Base-by-base conservation (phyloP, 2,797 vertebrate species). In the Vireo griseus region DNA sequence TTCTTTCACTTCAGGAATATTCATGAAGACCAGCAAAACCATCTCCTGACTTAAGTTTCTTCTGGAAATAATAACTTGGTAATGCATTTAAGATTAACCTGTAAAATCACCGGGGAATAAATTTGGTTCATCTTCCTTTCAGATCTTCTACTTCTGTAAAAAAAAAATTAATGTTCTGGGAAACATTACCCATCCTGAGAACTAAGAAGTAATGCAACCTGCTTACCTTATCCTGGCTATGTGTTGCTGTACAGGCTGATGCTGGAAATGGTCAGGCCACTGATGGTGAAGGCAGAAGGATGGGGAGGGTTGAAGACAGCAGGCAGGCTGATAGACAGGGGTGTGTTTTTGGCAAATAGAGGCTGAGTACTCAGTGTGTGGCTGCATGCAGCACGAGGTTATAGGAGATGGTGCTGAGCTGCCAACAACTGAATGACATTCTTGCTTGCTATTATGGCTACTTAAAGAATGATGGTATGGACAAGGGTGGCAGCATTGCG, bases 181-280 rank as follows among this genome's bases (percentile, higher is more conserved):
- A 65, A 57, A 50, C 33, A 11, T 29, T n/a, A 47, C 18, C 25
- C 31, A 81, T 7, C 21, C 24, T 13, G 26, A 87, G 72, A 82
- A 50, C 26, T 31, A 77, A 44, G 9, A 72, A 81, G 37, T 13
- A 69, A 33, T 7, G 6, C 13, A 33, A 40, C 11, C 11, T 62
- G 91, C 98, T 95, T 98, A 99, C 99, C 99, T 99, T 92, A 98
- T 96, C 78, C 94, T 97, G 81, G 98, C 76, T 71, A 97, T 71
- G 68, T 98, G 98, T 4, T 97, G 98, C 12, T 92, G 98, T 59
- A 96, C 97, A 33, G 98, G 97, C 73, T 99, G 99, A 96, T 98
- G 99, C 96, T 99, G 99, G 75, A 99, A 98, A 94, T 98, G 98
- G 94, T 99, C 98, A 88, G 98, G 98, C 99, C 99, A 99, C 52